A percentile compares a stretch with the other conserved stretches of the same genome.
phyloP scores from a whole-genome alignment of 2,888 invertebrate species.

The Caenorhabditis sp. region DNA sequence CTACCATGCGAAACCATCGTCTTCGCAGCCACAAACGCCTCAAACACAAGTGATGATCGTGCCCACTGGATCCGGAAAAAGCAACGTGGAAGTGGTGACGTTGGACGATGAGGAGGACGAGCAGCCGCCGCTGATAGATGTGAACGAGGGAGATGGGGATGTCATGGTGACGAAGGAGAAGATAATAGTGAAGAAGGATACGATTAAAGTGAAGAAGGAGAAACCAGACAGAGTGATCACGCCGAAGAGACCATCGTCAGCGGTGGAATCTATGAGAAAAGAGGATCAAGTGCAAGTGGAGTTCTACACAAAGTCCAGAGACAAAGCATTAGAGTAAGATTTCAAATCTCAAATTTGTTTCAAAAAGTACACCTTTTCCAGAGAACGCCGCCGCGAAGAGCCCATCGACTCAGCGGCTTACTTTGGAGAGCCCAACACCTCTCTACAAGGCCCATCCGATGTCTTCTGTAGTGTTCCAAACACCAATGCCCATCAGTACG shows the following conservation, averaged over 20 bases:
- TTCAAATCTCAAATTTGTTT: too few relatives aligned
- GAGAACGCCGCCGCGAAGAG: background rate
- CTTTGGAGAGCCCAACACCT: conserved; percentile 25
- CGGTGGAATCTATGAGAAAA: background rate
- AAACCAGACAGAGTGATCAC: too few relatives aligned
- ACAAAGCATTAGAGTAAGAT: too few relatives aligned
- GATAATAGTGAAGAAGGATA: background rate
- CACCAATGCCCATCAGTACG: background rate
- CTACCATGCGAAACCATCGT: too few relatives aligned
- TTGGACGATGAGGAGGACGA: background rate
- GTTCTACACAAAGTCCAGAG: too few relatives aligned
- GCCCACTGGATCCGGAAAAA: too few relatives aligned
- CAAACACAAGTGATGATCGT: too few relatives aligned
- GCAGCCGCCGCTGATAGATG: background rate
- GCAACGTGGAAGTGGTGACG: background rate
- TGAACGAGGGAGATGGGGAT: background rate
- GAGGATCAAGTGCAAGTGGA: too few relatives aligned
- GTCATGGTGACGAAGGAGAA: background rate
- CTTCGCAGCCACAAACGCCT: too few relatives aligned
- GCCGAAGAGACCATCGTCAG: background rate
- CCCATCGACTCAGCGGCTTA: background rate
- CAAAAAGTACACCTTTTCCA: background rate
- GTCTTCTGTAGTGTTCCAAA: conserved; percentile 18
- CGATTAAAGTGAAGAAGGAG: too few relatives aligned
- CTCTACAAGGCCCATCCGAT: conserved; percentile 10